Evolutionary conservation across 2,113 vertebrate species (phyloP), one percentile per base, ranked within the genome.

Genomic region (Campylomormyrus tamandua): DNA sequence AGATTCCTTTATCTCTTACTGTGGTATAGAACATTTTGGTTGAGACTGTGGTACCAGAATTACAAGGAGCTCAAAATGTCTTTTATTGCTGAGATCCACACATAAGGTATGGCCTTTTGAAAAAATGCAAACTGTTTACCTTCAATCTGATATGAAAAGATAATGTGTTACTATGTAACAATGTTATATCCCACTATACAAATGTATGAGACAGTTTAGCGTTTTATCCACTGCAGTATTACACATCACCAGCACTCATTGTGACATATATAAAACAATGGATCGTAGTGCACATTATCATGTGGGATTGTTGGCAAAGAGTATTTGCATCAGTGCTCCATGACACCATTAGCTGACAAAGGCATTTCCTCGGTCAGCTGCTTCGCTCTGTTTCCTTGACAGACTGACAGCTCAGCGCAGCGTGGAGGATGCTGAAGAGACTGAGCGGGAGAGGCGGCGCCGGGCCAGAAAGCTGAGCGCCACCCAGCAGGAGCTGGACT

Each of bases 361-460:
- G 15, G 2, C 70, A 5, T 35, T 35, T 17, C 35, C 35, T 80
- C n/a, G 10, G 10, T 11, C n/a, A 27, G 62, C 62, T 70, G 62
- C 62, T 31, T 70, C 19, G 0, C 74, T 5, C 27, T 35, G 35
- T 19, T 8, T 48, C 50, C 42, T 7, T 15, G 35, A 1, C 94
- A 98, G 98, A 95, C 94, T 98, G 89, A 97, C 96, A 2, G 92
- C 97, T 0, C 98, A 98, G 94, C 95, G 97, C 96, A 97, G 96
- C 0, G 94, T 97, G 56, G 98, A 99, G 85, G 97, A 98, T 0
- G 96, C 97, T 0, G 97, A 98, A 90, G 98, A 98, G 92, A 95
- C 95, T 0, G 96, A 98, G 0, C 92, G 95, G 10, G 97, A 99
- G 92, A 95, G 93, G 0, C 93, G 96, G 0, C 93, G 95, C 15